phyloP scores from a whole-genome alignment of 2,888 invertebrate genomes.

The Tenthredo scrophulariae region DNA sequence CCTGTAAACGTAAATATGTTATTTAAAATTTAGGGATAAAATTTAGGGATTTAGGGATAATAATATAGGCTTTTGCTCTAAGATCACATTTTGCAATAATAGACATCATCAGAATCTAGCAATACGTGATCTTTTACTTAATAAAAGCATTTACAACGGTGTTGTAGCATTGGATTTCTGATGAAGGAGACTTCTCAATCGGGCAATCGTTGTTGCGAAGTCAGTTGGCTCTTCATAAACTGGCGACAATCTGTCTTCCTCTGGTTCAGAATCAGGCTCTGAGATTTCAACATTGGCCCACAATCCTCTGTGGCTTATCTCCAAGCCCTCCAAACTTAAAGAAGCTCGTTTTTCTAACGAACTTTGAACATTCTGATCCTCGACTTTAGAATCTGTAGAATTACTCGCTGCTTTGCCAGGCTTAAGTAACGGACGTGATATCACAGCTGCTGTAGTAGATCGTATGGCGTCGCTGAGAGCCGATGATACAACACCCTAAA shows the following conservation, averaged over 20 bases:
- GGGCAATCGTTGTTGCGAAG: conserved; percentile 86
- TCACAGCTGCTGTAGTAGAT: conserved; percentile 72
- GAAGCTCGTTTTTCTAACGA: conserved; percentile 43
- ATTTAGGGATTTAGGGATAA: not conserved
- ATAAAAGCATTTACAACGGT: conserved; percentile 66
- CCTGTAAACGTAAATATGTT: conserved; percentile 59
- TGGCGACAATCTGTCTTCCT: conserved; percentile 79
- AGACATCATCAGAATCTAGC: not conserved
- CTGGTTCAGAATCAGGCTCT: conserved; percentile 70
- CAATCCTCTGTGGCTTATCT: conserved; percentile 68
- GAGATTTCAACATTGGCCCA: conserved; percentile 67
- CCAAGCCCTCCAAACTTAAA: conserved; percentile 47
- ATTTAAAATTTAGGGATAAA: not conserved
- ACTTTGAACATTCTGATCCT: conserved; percentile 26
- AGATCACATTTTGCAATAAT: not conserved
- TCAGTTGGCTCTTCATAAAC: conserved; percentile 88
- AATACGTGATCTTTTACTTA: not conserved
- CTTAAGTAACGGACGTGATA: conserved; percentile 69
- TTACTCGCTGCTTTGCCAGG: conserved; percentile 33
- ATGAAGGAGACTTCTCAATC: conserved; percentile 83
- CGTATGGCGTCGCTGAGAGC: conserved; percentile 70
- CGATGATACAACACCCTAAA: conserved; percentile 67
- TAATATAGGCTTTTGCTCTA: not conserved
- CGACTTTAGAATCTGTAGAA: not conserved
- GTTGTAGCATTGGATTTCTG: conserved; percentile 78